Evolutionary conservation across 1,140 invertebrate species (phyloP), one percentile per base, ranked within the genome.

Genomic region (Ganaspis sp.): DNA sequence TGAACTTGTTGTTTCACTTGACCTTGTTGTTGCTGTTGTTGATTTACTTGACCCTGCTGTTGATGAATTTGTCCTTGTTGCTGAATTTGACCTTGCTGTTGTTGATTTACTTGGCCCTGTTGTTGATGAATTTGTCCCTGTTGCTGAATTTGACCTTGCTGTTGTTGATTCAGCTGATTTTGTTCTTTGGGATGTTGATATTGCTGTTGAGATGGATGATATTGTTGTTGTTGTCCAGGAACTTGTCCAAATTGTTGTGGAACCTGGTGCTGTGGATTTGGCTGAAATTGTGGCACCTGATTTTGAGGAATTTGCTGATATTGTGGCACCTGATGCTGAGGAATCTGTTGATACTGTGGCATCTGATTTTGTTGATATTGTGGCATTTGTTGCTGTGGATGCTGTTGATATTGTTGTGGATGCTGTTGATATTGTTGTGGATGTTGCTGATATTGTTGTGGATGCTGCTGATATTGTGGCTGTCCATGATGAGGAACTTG

Each of bases 131-230:
- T n/a, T 38, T 73, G 78, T 29, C n/a, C n/a, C 6, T 45, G 42
- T 45, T 0, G 42, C 0, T 4, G 1, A 73, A 37, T n/a, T 6
- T 58, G 58, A 70, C 69, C n/a, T 40, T 78, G 78, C 45, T 81
- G 78, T 15, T 75, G 58, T n/a, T 75, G 82, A 1, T 53, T 77
- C 17, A 6, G 69, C 42, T 79, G 75, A 23, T 58, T 19, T 34
- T 75, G 54, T 70, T 76, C 69, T 15, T n/a, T 80, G 75, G 11
- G 75, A 75, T 80, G 79, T 45, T 45, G 34, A 70, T 88, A 87
- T 75, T 90, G 86, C 70, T 90, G 84, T 9, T 87, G 88, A 11
- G 86, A 82, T 78, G 90, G 90, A 37, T 86, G 80, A 85, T 88
- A 86, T 23, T 84, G 72, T 5, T 73, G 72, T 64, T 83, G 78